Base-by-base conservation (phyloP, 2,113 vertebrate genomes). In the Plecturocebus donacophilus region DNA sequence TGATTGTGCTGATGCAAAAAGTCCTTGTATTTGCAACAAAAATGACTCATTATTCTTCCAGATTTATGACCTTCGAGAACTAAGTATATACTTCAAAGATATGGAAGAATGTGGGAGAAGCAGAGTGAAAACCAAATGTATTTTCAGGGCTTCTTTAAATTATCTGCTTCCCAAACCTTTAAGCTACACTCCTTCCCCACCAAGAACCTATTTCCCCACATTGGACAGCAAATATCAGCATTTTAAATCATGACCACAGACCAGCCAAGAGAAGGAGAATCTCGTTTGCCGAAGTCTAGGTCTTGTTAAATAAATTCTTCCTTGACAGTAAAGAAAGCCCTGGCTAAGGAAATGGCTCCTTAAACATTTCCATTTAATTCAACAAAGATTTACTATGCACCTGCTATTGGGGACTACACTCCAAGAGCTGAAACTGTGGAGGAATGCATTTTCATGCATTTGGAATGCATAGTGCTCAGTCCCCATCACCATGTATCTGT, bases 291-390 rank as follows among this genome's bases (percentile, higher is more conserved):
- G 97, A 96, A 95, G 66, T 73, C 87, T 94, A 90, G 87, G 90
- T 82, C 95, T 97, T 92, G 32, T 92, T 95, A 97, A 97, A 97
- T 97, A 97, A 97, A 97, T 97, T 88, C 94, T 96, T 96, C 96
- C 87, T 97, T 98, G 97, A 97, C 84, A 95, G 92, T 56, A 96
- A 68, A 97, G 85, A 95, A 95, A 91, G 90, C 32, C 76, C 94
- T 98, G 92, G 96, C 97, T 95, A 71, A 58, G 66, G 87, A 95
- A 95, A 91, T 73, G 84, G 77, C 71, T 97, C 85, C 88, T 96
- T 97, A 92, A 97, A 96, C 90, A 97, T 91, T 97, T 97, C 92
- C 92, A 97, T 97, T 98, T 98, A 97, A 98, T 97, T 96, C 96
- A 97, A 40, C 9, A 77, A 94, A 81, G 87, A 97, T 97, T 97